Evolutionary conservation across 1,140 invertebrate genomes (phyloP), one percentile per base, ranked within the genome.

Genomic region (Micrasema longulum): DNA sequence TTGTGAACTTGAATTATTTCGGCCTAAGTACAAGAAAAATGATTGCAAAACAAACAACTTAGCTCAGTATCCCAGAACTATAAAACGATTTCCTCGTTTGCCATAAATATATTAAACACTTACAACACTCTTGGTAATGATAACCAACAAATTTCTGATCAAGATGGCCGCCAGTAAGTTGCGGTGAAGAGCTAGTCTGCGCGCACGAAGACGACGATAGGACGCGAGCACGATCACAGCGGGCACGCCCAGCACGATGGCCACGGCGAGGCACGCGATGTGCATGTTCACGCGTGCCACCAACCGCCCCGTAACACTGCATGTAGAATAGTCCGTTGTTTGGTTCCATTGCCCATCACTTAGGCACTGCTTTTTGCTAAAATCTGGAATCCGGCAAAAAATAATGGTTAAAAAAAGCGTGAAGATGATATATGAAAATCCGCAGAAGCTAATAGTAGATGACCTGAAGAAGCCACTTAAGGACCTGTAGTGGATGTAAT

Each of bases 121-220:
- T 69, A 86, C 83, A 71, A 81, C 79, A 71, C 78, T 81, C 76
- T 87, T 85, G 23, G 81, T 83, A 23, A 88, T 72, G 31, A 88
- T 86, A 1, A 87, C 85, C 0, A 88, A 71, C 10, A 85, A 69
- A 71, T 88, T 88, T 52, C 86, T 83, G 0, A 87, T 18, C 1
- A 87, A 77, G n/a, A 88, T 86, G 6, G 84, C 82, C 3, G 87
- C 82, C 2, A 89, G 77, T 4, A 89, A 74, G 77, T 88, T 88
- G 43, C 88, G 79, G 68, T 88, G 86, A n/a, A 89, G 75, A 2
- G 82, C 81, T 0, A 88, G 80, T 47, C 86, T 79, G 1, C 80
- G 81, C 7, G 83, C 80, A 11, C 85, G 77, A 23, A 89, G 78
- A 26, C 83, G 77, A 43, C 81, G 82, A 73, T 86, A 88, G 69